A percentile compares a stretch with the other conserved stretches of the same genome.
Evolutionary conservation across 2,113 vertebrate species (phyloP).

Genomic region (Semnornis frantzii): DNA sequence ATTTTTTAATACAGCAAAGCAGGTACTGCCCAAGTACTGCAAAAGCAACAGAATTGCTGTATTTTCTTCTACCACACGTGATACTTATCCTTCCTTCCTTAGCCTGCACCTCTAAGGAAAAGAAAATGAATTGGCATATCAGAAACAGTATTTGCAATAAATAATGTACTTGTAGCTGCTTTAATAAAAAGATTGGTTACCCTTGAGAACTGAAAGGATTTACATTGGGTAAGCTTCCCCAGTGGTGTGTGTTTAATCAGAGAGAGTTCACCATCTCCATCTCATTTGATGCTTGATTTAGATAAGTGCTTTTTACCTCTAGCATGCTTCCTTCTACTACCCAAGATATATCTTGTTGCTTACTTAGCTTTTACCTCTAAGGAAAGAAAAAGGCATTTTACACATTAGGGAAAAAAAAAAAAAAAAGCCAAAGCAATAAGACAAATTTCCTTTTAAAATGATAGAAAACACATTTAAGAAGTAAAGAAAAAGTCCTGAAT

Average conservation of each 20-base stretch:
- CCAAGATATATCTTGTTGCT: not conserved
- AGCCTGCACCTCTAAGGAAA: not conserved
- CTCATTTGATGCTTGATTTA: not conserved
- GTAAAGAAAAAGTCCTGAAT: not conserved
- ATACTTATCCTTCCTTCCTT: not conserved
- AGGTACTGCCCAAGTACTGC: not conserved
- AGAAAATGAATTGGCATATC: not conserved
- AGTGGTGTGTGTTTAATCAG: not conserved
- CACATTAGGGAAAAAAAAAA: not conserved
- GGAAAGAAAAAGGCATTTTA: not conserved
- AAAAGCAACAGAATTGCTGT: not conserved
- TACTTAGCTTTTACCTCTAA: not conserved
- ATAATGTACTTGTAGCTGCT: not conserved
- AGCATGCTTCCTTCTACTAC: not conserved
- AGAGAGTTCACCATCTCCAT: not conserved
- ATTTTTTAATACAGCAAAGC: not conserved
- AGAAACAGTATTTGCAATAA: not conserved
- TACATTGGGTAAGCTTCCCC: not conserved
- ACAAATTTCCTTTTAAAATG: not conserved
- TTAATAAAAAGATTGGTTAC: not conserved
- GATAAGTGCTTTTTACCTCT: not conserved
- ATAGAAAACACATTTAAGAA: not conserved
- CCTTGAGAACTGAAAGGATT: not conserved
- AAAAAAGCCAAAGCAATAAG: not conserved
- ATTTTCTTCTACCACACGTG: not conserved